Conservation (phyloP, 2,113 vertebrate genomes). For the Amphiprion percula region DNA sequence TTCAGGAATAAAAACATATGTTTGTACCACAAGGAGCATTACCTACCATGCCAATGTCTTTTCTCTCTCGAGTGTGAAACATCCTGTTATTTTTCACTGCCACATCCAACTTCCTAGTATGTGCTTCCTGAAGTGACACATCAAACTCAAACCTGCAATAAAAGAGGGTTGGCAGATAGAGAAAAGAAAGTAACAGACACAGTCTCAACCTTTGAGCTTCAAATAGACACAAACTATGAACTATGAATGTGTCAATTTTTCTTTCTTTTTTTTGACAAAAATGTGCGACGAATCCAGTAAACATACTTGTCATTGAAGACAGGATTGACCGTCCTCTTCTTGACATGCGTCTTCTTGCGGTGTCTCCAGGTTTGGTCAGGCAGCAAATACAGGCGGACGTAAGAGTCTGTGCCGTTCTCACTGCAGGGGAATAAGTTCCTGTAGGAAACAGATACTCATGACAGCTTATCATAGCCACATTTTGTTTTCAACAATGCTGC, state of each 20-base stretch:
- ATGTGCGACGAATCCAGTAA: fast-evolving
- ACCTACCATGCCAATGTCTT: constrained; percentile 92
- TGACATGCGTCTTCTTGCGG: constrained; percentile 91
- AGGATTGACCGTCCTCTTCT: constrained; percentile 90
- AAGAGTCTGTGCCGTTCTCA: constrained; percentile 90
- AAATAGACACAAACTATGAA: too few species aligned
- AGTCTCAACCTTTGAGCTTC: not conserved
- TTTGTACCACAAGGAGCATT: not conserved
- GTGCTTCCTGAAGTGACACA: constrained; percentile 87
- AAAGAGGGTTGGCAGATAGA: not conserved
- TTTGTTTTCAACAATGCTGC: too few species aligned
- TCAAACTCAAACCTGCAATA: constrained; percentile 91
- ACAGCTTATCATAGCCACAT: not conserved
- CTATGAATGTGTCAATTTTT: too few species aligned
- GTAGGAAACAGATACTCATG: not conserved
- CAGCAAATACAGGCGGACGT: constrained; percentile 93
- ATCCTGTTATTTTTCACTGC: constrained; percentile 93
- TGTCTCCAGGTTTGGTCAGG: constrained; percentile 92
- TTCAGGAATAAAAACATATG: too few species aligned
- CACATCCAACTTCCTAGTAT: constrained; percentile 89
- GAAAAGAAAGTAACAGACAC: not conserved
- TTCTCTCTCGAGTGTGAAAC: constrained; percentile 89
- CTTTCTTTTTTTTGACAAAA: not conserved
- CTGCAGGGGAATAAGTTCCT: constrained; percentile 90
- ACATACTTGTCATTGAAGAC: constrained; percentile 92